Conservation (phyloP, 2,113 vertebrate genomes). For the Girardinichthys multiradiatus region DNA sequence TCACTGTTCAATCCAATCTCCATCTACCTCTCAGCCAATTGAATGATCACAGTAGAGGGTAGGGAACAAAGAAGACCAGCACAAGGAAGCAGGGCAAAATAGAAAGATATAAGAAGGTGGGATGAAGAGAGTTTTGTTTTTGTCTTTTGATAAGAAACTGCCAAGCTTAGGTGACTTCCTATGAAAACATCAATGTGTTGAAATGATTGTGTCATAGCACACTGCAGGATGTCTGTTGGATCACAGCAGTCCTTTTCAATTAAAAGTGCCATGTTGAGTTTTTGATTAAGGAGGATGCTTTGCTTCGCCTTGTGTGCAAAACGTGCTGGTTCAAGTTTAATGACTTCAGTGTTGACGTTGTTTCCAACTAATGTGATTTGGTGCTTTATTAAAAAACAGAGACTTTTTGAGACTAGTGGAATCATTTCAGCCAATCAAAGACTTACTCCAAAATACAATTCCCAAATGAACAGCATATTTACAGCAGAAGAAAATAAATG, state of each 20-base stretch:
- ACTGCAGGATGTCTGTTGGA: conserved; percentile 46
- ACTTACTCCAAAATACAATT: no score
- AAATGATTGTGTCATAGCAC: conserved; percentile 43
- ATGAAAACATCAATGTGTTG: conserved; percentile 41
- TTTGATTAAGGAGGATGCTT: conserved; percentile 50
- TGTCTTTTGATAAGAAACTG: conserved; percentile 50
- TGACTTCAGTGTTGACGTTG: conserved; percentile 3
- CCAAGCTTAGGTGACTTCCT: conserved; percentile 43
- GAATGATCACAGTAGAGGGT: conserved; percentile 61
- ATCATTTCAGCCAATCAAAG: neutral
- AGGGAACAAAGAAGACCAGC: conserved; percentile 12
- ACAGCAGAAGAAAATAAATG: neutral
- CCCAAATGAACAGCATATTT: neutral
- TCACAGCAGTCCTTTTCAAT: conserved; percentile 34
- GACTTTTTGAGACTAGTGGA: no score
- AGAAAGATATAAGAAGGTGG: conserved; percentile 1
- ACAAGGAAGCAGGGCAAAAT: conserved; percentile 4
- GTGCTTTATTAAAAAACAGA: neutral
- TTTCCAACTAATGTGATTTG: neutral
- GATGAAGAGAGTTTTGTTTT: conserved; percentile 1
- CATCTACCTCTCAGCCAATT: conserved; percentile 73
- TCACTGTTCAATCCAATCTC: conserved; percentile 47
- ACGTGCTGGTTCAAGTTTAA: neutral
- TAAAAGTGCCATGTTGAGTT: conserved; percentile 45
- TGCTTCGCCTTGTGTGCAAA: conserved; percentile 1